Evolutionary conservation across 2,113 vertebrate genomes (phyloP).

Genomic region (Malurus alboscapulatus): DNA sequence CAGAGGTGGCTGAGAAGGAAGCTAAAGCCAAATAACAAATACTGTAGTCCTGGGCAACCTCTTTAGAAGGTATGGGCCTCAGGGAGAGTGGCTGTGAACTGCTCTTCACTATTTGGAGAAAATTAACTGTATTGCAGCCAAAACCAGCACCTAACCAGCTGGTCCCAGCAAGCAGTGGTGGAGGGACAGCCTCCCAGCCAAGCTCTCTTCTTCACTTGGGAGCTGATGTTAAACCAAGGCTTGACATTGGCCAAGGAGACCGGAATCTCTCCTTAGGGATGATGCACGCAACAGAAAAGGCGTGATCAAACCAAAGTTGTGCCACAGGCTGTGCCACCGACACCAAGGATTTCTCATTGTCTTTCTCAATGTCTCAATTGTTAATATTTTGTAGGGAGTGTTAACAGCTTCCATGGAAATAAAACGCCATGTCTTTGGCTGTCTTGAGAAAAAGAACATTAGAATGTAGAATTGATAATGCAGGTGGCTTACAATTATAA

Average conservation of each 20-base stretch:
- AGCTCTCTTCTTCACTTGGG: not conserved
- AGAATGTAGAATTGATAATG: too few relatives aligned
- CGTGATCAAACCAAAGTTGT: not conserved
- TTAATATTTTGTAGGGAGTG: too few relatives aligned
- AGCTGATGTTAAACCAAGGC: not conserved
- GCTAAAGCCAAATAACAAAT: not conserved
- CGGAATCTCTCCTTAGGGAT: not conserved
- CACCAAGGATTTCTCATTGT: not conserved
- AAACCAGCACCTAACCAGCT: not conserved
- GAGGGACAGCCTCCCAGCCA: not conserved
- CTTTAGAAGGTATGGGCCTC: not conserved
- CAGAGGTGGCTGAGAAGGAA: not conserved
- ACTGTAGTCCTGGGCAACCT: not conserved
- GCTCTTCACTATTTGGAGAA: not conserved
- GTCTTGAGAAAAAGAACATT: too few relatives aligned
- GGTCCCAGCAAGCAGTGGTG: accelerated
- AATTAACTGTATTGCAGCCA: not conserved
- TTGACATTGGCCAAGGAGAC: not conserved
- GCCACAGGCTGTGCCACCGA: not conserved
- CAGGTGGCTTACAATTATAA: too few relatives aligned
- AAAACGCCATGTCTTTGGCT: too few relatives aligned
- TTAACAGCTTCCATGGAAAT: too few relatives aligned
- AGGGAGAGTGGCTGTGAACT: not conserved
- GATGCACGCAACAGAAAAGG: not conserved
- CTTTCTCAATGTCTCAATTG: too few relatives aligned